phyloP scores from a whole-genome alignment of 2,113 vertebrate species.

The Malaclemys terrapin region DNA sequence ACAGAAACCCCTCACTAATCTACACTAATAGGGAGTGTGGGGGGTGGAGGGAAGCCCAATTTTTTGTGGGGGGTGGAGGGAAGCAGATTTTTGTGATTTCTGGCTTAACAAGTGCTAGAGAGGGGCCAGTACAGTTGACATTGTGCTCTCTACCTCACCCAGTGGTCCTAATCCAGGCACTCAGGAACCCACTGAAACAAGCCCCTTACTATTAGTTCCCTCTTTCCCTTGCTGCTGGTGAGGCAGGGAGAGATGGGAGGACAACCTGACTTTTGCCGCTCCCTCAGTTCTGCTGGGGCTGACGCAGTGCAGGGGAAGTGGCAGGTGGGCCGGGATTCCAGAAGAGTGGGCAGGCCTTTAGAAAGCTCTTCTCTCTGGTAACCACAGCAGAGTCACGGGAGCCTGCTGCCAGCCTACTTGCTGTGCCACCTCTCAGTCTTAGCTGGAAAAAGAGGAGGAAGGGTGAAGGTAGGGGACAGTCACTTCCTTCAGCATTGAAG shows the following conservation, averaged over 20 bases:
- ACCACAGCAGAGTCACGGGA: background rate
- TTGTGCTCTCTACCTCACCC: background rate
- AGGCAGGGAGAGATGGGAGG: background rate
- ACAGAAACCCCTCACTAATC: background rate
- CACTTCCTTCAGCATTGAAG: too few relatives aligned
- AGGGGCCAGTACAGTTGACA: constrained; percentile 40
- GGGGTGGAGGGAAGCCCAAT: rapidly evolving
- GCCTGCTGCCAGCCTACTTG: background rate
- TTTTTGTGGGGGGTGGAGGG: rapidly evolving
- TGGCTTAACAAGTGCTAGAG: background rate
- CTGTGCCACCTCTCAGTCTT: too few relatives aligned
- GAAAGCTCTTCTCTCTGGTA: too few relatives aligned
- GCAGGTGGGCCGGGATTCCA: too few relatives aligned
- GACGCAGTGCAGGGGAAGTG: background rate
- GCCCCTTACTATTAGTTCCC: background rate
- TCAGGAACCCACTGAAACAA: background rate
- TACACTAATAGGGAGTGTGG: background rate
- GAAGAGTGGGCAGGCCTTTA: too few relatives aligned
- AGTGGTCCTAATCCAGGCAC: rapidly evolving
- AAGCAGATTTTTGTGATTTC: background rate
- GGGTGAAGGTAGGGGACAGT: too few relatives aligned
- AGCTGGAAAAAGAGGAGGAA: too few relatives aligned
- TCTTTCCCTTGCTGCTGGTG: background rate
- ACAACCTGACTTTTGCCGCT: background rate
- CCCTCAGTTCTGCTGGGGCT: background rate